phyloP scores from a whole-genome alignment of 2,888 invertebrate species.

The Geotrupes spiniger region DNA sequence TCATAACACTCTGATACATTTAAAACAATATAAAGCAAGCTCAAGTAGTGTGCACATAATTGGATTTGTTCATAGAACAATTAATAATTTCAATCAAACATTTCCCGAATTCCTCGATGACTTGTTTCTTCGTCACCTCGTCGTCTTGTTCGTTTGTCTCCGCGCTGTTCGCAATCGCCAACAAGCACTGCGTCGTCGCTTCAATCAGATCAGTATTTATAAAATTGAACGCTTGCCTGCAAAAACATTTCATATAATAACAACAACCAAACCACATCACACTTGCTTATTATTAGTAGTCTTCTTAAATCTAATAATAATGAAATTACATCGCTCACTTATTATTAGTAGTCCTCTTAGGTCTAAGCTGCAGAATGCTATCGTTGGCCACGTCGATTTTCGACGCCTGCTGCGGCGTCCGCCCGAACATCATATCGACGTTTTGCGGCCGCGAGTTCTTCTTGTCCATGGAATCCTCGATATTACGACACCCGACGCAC shows the following conservation, averaged over 20 bases:
- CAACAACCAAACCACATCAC: too few species aligned
- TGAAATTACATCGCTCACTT: too few species aligned
- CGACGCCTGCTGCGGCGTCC: constrained; percentile 23
- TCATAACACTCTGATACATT: too few species aligned
- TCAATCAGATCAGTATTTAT: constrained; percentile 94
- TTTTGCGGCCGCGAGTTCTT: constrained; percentile 42
- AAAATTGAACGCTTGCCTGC: constrained; percentile 81
- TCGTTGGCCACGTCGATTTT: constrained; percentile 28
- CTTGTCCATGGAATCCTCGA: constrained; percentile 78
- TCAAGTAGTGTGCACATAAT: background rate
- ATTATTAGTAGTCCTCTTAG: constrained; percentile 34
- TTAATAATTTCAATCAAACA: constrained; percentile 92
- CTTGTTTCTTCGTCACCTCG: constrained; percentile 64
- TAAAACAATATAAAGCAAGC: too few species aligned
- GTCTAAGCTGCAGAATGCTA: constrained; percentile 32
- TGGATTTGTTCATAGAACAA: constrained; percentile 48
- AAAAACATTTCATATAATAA: constrained; percentile 9
- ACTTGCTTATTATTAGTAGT: too few species aligned
- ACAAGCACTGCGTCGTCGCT: constrained; percentile 91
- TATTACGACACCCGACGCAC: constrained; percentile 94
- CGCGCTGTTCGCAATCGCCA: constrained; percentile 88
- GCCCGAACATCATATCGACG: constrained; percentile 19
- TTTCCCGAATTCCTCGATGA: constrained; percentile 92
- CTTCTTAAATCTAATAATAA: too few species aligned
- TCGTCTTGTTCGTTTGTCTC: constrained; percentile 64